phyloP scores from a whole-genome alignment of 23 tunicate genomes.

The Trididemnum miniatum region DNA sequence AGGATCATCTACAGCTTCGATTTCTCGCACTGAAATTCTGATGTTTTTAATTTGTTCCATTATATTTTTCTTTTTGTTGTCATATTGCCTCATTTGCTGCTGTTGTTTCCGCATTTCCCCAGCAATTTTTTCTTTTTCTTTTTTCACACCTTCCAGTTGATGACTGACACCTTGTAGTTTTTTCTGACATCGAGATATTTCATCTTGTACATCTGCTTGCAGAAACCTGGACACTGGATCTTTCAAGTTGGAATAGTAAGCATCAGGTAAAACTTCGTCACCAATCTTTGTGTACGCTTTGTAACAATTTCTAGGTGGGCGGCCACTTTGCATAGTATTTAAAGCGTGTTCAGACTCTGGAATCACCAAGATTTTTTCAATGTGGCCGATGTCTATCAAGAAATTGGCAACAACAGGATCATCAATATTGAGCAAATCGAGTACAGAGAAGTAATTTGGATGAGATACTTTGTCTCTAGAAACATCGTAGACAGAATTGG shows the following conservation, averaged over 20 bases:
- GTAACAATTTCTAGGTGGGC: constrained; percentile 59
- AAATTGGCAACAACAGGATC: constrained; percentile 85
- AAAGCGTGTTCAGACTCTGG: constrained; percentile 71
- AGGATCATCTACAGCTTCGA: constrained; percentile 70
- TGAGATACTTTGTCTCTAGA: constrained; percentile 46
- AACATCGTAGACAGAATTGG: constrained; percentile 50
- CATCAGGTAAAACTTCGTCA: constrained; percentile 71
- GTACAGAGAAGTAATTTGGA: constrained; percentile 50
- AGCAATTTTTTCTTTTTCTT: neutral
- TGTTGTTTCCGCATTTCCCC: constrained; percentile 4
- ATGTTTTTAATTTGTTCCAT: constrained; percentile 44
- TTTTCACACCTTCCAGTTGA: neutral
- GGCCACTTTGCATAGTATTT: constrained; percentile 47
- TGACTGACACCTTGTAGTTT: constrained; percentile 7
- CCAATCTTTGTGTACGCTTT: constrained; percentile 76
- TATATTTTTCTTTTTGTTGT: constrained; percentile 25
- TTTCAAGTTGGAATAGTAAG: constrained; percentile 63
- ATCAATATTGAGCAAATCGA: constrained; percentile 71
- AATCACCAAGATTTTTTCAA: constrained; percentile 80
- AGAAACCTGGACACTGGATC: constrained; percentile 64
- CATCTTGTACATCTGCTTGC: constrained; percentile 70
- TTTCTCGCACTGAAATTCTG: constrained; percentile 39
- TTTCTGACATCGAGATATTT: constrained; percentile 26
- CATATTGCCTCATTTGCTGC: constrained; percentile 34
- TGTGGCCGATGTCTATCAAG: constrained; percentile 66